A percentile compares a stretch with the other conserved stretches of the same genome.
Evolutionary conservation across 1,140 invertebrate species (phyloP).

Genomic region (Magallana gigas): DNA sequence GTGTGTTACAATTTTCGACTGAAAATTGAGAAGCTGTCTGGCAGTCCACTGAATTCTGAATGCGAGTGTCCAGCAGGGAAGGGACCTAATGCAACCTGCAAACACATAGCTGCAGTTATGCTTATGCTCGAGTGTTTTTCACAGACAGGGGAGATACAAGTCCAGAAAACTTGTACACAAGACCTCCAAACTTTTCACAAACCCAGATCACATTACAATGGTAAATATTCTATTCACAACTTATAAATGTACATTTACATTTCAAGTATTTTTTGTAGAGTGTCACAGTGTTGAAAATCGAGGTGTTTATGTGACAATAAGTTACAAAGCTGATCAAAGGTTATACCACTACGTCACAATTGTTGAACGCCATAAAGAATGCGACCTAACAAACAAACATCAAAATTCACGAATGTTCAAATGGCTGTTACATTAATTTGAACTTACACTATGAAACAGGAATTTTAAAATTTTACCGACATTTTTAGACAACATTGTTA

Average conservation of each 20-base stretch:
- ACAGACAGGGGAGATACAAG: neutral
- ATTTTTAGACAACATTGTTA: too few species aligned
- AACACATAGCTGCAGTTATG: constrained; percentile 50
- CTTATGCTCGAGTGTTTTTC: constrained; percentile 45
- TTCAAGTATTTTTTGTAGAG: too few species aligned
- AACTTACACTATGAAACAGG: too few species aligned
- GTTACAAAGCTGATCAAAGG: too few species aligned
- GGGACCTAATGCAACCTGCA: constrained; percentile 47
- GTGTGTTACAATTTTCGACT: constrained; percentile 28
- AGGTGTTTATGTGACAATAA: too few species aligned
- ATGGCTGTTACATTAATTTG: too few species aligned
- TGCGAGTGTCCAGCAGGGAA: constrained; percentile 58
- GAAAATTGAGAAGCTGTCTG: constrained; percentile 33
- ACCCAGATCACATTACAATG: constrained; percentile 37
- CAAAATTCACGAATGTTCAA: too few species aligned
- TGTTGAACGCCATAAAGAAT: too few species aligned
- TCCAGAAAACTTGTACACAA: constrained; percentile 40
- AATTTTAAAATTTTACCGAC: too few species aligned
- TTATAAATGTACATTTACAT: neutral
- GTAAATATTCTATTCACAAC: constrained; percentile 9
- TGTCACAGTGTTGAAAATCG: too few species aligned
- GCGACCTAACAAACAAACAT: too few species aligned
- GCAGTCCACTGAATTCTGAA: constrained; percentile 39
- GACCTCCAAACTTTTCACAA: constrained; percentile 47
- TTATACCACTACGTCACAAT: too few species aligned